Conservation (phyloP, 2,113 vertebrate genomes). For the Anolis sagrei region DNA sequence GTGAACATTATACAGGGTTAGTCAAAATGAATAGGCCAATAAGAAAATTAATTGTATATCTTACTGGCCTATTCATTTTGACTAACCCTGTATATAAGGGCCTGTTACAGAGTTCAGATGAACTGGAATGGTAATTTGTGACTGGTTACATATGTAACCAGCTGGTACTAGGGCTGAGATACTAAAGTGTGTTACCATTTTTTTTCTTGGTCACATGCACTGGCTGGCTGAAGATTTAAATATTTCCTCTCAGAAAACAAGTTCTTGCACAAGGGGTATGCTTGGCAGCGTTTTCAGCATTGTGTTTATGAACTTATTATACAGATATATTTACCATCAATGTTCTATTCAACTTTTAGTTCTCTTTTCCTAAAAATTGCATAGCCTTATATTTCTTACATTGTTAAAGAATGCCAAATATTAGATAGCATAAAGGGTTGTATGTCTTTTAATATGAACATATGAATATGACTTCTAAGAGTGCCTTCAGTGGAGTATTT, state of each 20-base stretch:
- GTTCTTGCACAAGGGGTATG: background rate
- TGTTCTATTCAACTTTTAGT: background rate
- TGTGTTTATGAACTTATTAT: fast-evolving
- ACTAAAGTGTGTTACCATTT: background rate
- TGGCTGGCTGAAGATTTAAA: background rate
- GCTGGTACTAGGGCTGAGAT: background rate
- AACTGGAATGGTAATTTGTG: background rate
- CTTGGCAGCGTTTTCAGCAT: background rate
- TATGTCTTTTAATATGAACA: background rate
- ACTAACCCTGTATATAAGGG: too few relatives aligned
- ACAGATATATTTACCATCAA: background rate
- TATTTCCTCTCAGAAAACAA: background rate
- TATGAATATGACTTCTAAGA: background rate
- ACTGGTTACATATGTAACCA: conserved; percentile 23
- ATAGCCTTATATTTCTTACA: background rate
- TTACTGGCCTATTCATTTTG: too few relatives aligned
- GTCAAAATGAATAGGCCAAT: too few relatives aligned
- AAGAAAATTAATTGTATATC: too few relatives aligned
- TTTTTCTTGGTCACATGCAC: background rate
- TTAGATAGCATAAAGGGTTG: background rate
- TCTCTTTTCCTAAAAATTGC: background rate
- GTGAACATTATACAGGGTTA: background rate
- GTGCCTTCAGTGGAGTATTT: background rate
- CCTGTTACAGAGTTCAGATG: conserved; percentile 5
- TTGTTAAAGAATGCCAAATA: background rate